Conservation (phyloP, 2,797 vertebrate genomes). For the Epinephelus awoara region DNA sequence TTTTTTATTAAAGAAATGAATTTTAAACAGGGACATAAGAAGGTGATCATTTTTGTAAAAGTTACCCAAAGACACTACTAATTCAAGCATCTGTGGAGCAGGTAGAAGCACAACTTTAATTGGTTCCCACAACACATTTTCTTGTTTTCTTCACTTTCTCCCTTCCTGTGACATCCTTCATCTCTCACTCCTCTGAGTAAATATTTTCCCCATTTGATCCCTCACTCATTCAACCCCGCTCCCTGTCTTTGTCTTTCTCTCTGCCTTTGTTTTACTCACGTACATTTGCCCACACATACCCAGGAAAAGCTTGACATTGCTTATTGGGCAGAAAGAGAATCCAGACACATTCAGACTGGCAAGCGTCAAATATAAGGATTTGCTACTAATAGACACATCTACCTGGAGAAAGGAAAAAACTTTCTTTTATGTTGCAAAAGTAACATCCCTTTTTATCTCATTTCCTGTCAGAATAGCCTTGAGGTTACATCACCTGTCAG, state of each 20-base stretch:
- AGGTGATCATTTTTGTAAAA: slow-evolving; percentile 18
- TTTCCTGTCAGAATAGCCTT: slow-evolving; percentile 41
- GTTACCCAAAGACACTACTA: slow-evolving; percentile 29
- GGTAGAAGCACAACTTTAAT: slow-evolving; percentile 47
- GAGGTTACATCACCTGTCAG: slow-evolving; percentile 45
- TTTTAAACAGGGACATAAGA: slow-evolving; percentile 20
- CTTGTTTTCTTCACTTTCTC: slow-evolving; percentile 9
- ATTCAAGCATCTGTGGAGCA: slow-evolving; percentile 24
- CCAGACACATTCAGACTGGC: slow-evolving; percentile 12
- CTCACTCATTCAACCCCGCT: slow-evolving; percentile 11
- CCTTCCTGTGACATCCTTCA: slow-evolving; percentile 40
- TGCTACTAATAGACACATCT: slow-evolving; percentile 29
- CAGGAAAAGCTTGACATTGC: slow-evolving; percentile 35
- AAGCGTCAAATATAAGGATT: slow-evolving; percentile 13
- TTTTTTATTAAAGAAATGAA: slow-evolving; percentile 9
- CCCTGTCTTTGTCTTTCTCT: slow-evolving; percentile 24
- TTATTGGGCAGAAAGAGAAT: slow-evolving; percentile 35
- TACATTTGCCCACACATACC: slow-evolving; percentile 19
- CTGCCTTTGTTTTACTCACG: slow-evolving; percentile 41
- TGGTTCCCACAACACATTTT: slow-evolving; percentile 48
- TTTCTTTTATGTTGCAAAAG: not conserved
- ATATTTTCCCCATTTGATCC: slow-evolving; percentile 55
- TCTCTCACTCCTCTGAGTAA: slow-evolving; percentile 43
- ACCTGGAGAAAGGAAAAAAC: not conserved
- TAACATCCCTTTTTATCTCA: slow-evolving; percentile 2